phyloP scores from a whole-genome alignment of 2,888 invertebrate species.

The Tetragnatha montana region DNA sequence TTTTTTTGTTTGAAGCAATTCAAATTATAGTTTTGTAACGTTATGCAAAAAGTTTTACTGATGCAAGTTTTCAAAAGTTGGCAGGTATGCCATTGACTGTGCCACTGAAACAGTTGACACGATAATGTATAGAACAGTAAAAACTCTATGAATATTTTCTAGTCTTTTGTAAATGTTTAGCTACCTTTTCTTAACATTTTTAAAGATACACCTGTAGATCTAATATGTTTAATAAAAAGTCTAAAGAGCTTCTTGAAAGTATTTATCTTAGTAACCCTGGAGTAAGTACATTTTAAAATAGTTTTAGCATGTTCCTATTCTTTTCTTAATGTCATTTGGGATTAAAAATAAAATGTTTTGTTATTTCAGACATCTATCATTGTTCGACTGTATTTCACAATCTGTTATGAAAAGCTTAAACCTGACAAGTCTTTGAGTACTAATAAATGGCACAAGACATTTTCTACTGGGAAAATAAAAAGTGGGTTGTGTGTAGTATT shows the following conservation, averaged over 20 bases:
- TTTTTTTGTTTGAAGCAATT: too few species aligned
- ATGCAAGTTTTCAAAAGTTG: too few species aligned
- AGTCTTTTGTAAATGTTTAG: neutral
- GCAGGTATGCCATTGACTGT: too few species aligned
- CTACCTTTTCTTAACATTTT: neutral
- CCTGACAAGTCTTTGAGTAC: conserved; percentile 27
- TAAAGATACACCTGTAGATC: neutral
- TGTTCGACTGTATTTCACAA: conserved; percentile 28
- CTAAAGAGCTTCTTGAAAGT: conserved; percentile 12
- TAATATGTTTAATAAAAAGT: conserved; percentile 21
- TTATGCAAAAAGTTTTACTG: too few species aligned
- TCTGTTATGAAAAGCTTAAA: conserved; percentile 22
- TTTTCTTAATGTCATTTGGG: neutral
- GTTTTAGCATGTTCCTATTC: neutral
- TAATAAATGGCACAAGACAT: conserved; percentile 40
- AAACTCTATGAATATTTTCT: neutral
- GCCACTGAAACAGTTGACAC: too few species aligned
- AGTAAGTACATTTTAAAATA: conserved; percentile 26
- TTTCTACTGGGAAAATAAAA: conserved; percentile 31
- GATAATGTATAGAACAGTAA: too few species aligned
- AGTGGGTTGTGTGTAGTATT: conserved; percentile 29
- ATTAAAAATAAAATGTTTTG: neutral
- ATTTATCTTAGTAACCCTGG: conserved; percentile 1
- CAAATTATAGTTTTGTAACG: too few species aligned
- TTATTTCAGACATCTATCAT: conserved; percentile 43